Evolutionary conservation across 2,113 vertebrate species (phyloP).

Genomic region (Paraplagusia blochii): DNA sequence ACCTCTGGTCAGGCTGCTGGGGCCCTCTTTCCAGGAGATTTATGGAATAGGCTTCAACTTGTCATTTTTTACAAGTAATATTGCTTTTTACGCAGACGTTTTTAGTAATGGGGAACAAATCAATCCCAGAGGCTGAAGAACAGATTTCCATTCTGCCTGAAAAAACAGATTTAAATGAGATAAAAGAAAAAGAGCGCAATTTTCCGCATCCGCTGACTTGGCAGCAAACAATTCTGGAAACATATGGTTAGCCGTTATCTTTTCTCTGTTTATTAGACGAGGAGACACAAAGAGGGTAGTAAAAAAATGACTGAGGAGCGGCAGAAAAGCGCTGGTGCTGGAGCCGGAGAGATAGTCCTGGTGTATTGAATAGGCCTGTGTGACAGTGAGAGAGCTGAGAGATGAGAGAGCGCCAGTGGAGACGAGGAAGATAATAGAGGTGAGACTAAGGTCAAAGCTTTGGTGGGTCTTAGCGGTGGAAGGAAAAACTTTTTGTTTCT

Average conservation of each 20-base stretch:
- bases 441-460: slow-evolving; percentile 64
- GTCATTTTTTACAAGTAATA: slow-evolving; percentile 25
- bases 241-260: slow-evolving; percentile 21
- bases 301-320: neutral
- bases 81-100: slow-evolving; percentile 11
- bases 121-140: neutral
- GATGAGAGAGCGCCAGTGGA: slow-evolving; percentile 61
- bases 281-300: slow-evolving; percentile 26
- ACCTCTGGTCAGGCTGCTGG: slow-evolving; percentile 33
- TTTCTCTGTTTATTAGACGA: slow-evolving; percentile 31
- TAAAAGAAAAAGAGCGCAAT: slow-evolving; percentile 4
- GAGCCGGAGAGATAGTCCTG: slow-evolving; percentile 15
- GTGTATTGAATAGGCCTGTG: slow-evolving; percentile 45
- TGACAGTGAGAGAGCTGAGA: slow-evolving; percentile 49
- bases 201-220: slow-evolving; percentile 9
- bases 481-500: slow-evolving; percentile 66
- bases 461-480: slow-evolving; percentile 43
- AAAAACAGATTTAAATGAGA: slow-evolving; percentile 14
- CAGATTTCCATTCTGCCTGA: slow-evolving; percentile 8
- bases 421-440: slow-evolving; percentile 69
- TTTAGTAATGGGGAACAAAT: slow-evolving; percentile 7
- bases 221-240: slow-evolving; percentile 14
- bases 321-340: slow-evolving; percentile 9
- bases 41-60: neutral
- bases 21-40: neutral